These are phyloP conservation scores for Otocyon megalotis DNA, from an alignment of 2,113 vertebrate genomes.

Conservation along the genomic window DNA sequence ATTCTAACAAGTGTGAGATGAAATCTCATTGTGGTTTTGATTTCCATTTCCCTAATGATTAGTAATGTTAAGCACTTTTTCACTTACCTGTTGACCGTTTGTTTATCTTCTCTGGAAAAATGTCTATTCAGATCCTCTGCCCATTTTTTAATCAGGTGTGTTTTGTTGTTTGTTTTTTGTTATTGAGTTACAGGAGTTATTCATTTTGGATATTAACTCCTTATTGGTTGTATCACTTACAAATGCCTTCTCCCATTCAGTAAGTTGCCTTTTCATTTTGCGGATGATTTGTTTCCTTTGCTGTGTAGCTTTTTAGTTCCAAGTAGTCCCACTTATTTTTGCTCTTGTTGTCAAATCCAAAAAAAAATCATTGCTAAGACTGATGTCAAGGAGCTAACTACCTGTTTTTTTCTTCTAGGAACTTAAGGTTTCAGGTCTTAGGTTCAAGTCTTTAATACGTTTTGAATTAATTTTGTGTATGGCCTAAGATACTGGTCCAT, in stretches of 20 bases:
- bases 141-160: neutral
- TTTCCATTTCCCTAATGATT: neutral
- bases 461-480: neutral
- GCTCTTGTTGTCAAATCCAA: neutral
- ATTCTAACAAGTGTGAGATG: neutral
- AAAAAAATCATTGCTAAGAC: neutral
- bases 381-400: neutral
- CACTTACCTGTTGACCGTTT: neutral
- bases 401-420: neutral
- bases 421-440: neutral
- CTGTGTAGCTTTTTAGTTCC: neutral
- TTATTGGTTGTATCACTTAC: neutral
- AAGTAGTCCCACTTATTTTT: neutral
- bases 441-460: neutral
- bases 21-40: neutral
- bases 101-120: neutral
- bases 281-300: neutral
- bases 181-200: neutral
- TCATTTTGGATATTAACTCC: neutral
- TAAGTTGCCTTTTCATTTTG: neutral
- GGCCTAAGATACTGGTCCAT: neutral
- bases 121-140: neutral
- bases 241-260: neutral
- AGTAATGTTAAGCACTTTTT: neutral
- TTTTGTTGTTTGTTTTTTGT: neutral